A percentile compares a stretch with the other conserved stretches of the same genome.
phyloP scores from a whole-genome alignment of 2,113 vertebrate species.

The Cyprinodon brontotheroides region DNA sequence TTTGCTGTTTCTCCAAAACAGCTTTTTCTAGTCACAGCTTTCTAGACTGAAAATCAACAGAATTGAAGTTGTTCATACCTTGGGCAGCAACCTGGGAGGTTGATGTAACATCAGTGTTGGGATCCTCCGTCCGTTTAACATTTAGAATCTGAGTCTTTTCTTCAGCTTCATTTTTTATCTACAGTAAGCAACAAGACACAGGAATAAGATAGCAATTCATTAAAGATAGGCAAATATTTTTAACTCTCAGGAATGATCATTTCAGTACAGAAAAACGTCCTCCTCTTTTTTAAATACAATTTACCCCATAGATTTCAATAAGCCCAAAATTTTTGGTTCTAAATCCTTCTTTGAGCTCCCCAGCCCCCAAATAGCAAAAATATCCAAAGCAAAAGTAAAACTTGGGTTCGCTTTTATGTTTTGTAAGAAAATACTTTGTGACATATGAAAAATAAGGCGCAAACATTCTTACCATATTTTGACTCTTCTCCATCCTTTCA shows the following conservation, averaged over 20 bases:
- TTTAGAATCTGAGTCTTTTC: slow-evolving; percentile 44
- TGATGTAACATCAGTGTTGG: slow-evolving; percentile 30
- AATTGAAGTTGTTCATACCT: slow-evolving; percentile 53
- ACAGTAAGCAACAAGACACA: slow-evolving; percentile 7
- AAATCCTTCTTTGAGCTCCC: neutral
- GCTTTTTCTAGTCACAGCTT: neutral
- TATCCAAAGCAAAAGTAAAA: neutral
- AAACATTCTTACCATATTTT: slow-evolving; percentile 52
- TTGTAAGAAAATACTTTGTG: neutral
- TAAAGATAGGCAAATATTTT: neutral
- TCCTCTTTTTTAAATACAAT: neutral
- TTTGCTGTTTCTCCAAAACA: neutral
- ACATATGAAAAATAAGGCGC: neutral
- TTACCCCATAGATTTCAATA: neutral
- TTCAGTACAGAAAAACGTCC: neutral
- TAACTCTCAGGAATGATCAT: neutral
- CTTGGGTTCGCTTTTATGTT: neutral
- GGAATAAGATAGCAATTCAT: neutral
- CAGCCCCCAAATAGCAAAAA: neutral
- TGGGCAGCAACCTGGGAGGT: slow-evolving; percentile 32
- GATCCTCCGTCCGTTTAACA: slow-evolving; percentile 47
- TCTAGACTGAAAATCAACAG: neutral
- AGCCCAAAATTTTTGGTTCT: neutral
- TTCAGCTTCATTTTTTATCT: slow-evolving; percentile 41
- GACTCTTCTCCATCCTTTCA: slow-evolving; percentile 50